phyloP scores from a whole-genome alignment of 2,113 vertebrate genomes.

The Lepus timidus region DNA sequence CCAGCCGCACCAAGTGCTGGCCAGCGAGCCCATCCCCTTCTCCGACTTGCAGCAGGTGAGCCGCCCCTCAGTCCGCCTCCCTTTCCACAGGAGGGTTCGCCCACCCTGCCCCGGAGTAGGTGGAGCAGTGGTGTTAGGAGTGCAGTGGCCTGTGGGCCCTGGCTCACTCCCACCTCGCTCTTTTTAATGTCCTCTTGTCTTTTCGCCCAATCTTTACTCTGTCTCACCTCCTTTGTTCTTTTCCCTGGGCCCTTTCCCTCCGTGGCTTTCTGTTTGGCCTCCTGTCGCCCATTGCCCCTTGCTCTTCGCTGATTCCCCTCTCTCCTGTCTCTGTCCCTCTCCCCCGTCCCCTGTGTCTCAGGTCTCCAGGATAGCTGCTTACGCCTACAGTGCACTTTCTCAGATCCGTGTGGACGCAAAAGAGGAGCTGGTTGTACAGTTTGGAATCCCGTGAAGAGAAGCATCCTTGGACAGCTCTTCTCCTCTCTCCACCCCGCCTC shows the following conservation, averaged over 20 bases:
- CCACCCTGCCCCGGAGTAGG: not conserved
- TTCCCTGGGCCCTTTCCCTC: not conserved
- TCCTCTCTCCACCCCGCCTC: constrained; percentile 72
- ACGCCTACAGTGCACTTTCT: constrained; percentile 97
- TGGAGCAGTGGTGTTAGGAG: not conserved
- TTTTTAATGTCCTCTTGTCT: not conserved
- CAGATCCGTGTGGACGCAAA: constrained; percentile 98
- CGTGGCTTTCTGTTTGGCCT: not conserved
- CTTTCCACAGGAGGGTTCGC: not conserved
- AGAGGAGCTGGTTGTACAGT: constrained; percentile 98
- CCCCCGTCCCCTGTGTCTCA: constrained; percentile 74
- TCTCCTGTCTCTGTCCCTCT: not conserved
- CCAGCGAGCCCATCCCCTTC: constrained; percentile 94
- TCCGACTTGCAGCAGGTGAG: constrained; percentile 96
- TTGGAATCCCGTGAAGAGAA: constrained; percentile 94
- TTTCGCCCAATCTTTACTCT: not conserved
- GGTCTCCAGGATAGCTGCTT: constrained; percentile 97
- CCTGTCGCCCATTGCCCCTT: not conserved
- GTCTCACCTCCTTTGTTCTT: not conserved
- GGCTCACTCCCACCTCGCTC: not conserved
- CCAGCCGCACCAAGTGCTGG: constrained; percentile 97
- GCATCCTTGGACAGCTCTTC: constrained; percentile 74
- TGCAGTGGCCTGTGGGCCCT: not conserved
- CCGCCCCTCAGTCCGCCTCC: not conserved
- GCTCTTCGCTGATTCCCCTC: not conserved